Evolutionary conservation across 1,140 invertebrate genomes (phyloP).

Genomic region (Drosophila mayri): DNA sequence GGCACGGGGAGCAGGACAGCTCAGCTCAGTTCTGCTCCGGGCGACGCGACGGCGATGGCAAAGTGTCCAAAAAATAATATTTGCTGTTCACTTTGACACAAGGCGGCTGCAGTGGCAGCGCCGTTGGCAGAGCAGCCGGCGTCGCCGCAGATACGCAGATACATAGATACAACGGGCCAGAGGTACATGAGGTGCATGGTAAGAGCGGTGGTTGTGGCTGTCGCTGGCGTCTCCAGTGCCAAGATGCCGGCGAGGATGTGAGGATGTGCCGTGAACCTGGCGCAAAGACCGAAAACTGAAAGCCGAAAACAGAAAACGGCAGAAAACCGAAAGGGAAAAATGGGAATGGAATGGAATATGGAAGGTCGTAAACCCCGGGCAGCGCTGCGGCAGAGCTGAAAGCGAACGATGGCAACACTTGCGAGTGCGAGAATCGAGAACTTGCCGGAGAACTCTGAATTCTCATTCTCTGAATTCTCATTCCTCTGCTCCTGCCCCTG

Average conservation of each 20-base stretch:
- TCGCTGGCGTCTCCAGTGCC: conserved; percentile 27
- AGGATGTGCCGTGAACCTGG: conserved; percentile 51
- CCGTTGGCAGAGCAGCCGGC: conserved; percentile 46
- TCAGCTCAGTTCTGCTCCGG: conserved; percentile 42
- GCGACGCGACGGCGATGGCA: conserved; percentile 78
- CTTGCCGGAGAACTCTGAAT: conserved; percentile 28
- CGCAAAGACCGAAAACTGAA: conserved; percentile 47
- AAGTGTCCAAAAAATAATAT: conserved; percentile 84
- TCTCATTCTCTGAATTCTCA: conserved; percentile 20
- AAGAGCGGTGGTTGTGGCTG: conserved; percentile 55
- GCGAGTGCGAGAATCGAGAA: conserved; percentile 57
- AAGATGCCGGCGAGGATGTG: conserved; percentile 53
- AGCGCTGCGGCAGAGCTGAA: conserved; percentile 31
- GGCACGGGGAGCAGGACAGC: conserved; percentile 9
- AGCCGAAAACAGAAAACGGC: conserved; percentile 3
- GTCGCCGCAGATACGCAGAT: conserved; percentile 52
- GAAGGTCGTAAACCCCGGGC: conserved; percentile 73
- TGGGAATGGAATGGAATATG: conserved; percentile 22
- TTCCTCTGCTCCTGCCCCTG: not conserved
- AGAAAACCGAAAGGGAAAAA: conserved; percentile 20
- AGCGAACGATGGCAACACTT: conserved; percentile 53
- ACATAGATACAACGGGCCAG: conserved; percentile 56
- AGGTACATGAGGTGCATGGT: conserved; percentile 12
- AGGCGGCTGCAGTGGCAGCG: conserved; percentile 53
- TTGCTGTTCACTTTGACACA: conserved; percentile 82